Percentiles rank a stretch among this genome's conserved stretches.
Evolutionary conservation across 2,113 vertebrate genomes (phyloP).

Genomic region (Falcunculus frontatus): DNA sequence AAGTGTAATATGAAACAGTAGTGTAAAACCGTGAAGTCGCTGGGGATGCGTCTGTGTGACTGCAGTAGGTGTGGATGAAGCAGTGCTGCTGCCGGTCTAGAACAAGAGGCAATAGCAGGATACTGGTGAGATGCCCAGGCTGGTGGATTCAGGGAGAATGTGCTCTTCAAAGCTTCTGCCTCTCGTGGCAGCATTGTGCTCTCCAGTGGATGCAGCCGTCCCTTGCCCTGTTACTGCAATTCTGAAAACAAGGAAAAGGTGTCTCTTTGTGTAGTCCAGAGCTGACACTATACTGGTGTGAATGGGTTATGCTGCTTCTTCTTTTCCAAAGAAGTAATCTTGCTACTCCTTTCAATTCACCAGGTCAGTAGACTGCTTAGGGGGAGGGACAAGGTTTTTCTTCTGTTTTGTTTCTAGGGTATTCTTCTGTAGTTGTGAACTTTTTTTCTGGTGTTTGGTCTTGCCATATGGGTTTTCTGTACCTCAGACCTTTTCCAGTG

Average conservation of each 20-base stretch:
- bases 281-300: rapidly evolving
- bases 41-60: neutral
- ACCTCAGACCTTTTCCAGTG: neutral
- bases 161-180: neutral
- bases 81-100: neutral
- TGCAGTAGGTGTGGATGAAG: neutral
- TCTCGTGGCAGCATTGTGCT: neutral
- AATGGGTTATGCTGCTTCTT: neutral
- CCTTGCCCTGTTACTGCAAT: neutral
- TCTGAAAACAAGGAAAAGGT: neutral
- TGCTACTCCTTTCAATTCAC: neutral
- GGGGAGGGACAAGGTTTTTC: neutral
- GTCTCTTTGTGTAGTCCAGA: neutral
- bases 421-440: neutral
- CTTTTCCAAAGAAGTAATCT: neutral
- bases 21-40: neutral
- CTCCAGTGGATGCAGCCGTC: neutral
- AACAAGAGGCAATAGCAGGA: neutral
- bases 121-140: neutral
- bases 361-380: neutral
- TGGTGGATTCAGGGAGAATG: neutral
- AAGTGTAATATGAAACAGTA: neutral
- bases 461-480: neutral
- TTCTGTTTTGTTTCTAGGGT: neutral
- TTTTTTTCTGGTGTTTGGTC: neutral